Conservation (phyloP, 2,888 invertebrate genomes). For the Drosophila prolongata region DNA sequence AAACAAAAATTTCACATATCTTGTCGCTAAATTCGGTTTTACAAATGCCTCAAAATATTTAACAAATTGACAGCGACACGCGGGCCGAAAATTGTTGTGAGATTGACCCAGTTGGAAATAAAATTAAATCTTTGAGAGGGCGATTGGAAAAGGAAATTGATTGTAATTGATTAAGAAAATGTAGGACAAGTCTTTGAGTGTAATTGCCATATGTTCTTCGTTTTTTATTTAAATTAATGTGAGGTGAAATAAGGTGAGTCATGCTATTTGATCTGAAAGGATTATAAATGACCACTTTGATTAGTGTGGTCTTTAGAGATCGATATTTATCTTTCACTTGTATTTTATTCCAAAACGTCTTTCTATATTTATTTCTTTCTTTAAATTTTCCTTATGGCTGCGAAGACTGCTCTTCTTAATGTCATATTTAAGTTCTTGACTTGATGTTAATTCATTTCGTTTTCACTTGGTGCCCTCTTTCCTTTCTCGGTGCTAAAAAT, state of each 20-base stretch:
- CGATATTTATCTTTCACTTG: too few relatives aligned
- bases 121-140: slow-evolving; percentile 34
- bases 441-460: slow-evolving; percentile 14
- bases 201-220: slow-evolving; percentile 16
- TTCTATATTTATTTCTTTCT: too few relatives aligned
- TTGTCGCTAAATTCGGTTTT: slow-evolving; percentile 51
- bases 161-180: slow-evolving; percentile 42
- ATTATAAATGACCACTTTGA: background rate
- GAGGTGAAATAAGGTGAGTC: slow-evolving; percentile 11
- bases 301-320: too few relatives aligned
- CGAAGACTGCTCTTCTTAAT: slow-evolving; percentile 5
- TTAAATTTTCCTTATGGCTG: background rate
- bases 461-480: slow-evolving; percentile 16
- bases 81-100: slow-evolving; percentile 38
- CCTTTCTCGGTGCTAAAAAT: slow-evolving; percentile 32
- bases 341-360: too few relatives aligned
- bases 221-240: slow-evolving; percentile 14
- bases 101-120: slow-evolving; percentile 59
- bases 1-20: slow-evolving; percentile 57
- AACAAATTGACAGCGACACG: slow-evolving; percentile 74
- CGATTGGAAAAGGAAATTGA: slow-evolving; percentile 37
- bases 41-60: slow-evolving; percentile 68
- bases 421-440: slow-evolving; percentile 10
- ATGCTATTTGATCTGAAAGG: slow-evolving; percentile 13
- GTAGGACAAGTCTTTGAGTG: slow-evolving; percentile 9